Evolutionary conservation across 2,888 invertebrate genomes (phyloP).

Genomic region (Campoplex capitator): DNA sequence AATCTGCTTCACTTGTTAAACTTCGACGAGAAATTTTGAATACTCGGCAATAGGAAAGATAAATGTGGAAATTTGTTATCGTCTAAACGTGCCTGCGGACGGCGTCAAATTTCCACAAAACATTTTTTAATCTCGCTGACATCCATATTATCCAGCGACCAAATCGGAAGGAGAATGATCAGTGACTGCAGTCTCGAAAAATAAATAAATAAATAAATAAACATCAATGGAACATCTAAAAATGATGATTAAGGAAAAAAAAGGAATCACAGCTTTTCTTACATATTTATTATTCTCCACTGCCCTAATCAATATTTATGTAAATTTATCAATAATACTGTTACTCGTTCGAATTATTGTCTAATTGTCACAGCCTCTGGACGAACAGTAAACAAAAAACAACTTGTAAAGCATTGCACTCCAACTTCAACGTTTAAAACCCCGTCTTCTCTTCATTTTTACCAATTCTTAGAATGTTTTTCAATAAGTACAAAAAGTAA

Average conservation of each 20-base stretch:
- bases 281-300: constrained; percentile 47
- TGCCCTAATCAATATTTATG: constrained; percentile 40
- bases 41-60: neutral
- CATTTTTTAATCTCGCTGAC: constrained; percentile 26
- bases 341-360: constrained; percentile 28
- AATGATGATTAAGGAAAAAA: neutral
- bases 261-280: constrained; percentile 31
- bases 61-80: neutral
- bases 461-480: neutral
- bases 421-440: neutral
- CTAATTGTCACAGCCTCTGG: constrained; percentile 19
- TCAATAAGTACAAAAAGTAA: neutral
- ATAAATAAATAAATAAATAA: neutral
- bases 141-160: constrained; percentile 33
- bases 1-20: neutral
- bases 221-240: neutral
- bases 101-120: neutral
- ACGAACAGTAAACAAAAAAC: constrained; percentile 17
- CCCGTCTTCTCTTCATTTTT: neutral
- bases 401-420: constrained; percentile 5
- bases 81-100: neutral
- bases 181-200: constrained; percentile 34
- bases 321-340: constrained; percentile 26
- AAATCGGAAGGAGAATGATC: constrained; percentile 63
- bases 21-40: neutral